Evolutionary conservation across 2,888 invertebrate genomes (phyloP).

Genomic region (Chaetogeoica ovagalla): DNA sequence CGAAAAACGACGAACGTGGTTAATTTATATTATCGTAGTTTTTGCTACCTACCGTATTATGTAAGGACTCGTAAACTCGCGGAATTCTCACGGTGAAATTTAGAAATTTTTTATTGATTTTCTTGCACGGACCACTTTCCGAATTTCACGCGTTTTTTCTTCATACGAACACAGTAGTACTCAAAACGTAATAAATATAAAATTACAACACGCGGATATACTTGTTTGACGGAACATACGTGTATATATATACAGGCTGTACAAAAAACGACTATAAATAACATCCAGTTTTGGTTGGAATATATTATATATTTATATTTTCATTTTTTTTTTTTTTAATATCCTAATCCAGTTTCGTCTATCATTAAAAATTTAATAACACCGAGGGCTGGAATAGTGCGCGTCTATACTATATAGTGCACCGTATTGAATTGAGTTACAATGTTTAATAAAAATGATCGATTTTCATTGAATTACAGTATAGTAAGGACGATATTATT

Average conservation of each 20-base stretch:
- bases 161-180: background rate
- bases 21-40: too few relatives aligned
- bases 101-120: background rate
- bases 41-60: background rate
- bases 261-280: slow-evolving; percentile 11
- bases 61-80: background rate
- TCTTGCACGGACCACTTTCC: too few relatives aligned
- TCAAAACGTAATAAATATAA: too few relatives aligned
- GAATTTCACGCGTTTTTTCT: background rate
- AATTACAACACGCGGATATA: background rate
- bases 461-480: background rate
- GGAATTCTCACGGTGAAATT: background rate
- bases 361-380: slow-evolving; percentile 14
- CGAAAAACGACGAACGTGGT: too few relatives aligned
- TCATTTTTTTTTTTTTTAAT: too few relatives aligned
- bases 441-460: slow-evolving; percentile 2
- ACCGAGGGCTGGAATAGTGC: too few relatives aligned
- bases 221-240: background rate
- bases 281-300: slow-evolving; percentile 1
- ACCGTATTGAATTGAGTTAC: background rate
- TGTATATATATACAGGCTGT: background rate
- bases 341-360: background rate
- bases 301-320: background rate
- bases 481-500: background rate
- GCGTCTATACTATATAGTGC: too few relatives aligned